A percentile compares a stretch with the other conserved stretches of the same genome.
Conservation (phyloP, 1,140 invertebrate genomes). For the Lycorma delicatula region DNA sequence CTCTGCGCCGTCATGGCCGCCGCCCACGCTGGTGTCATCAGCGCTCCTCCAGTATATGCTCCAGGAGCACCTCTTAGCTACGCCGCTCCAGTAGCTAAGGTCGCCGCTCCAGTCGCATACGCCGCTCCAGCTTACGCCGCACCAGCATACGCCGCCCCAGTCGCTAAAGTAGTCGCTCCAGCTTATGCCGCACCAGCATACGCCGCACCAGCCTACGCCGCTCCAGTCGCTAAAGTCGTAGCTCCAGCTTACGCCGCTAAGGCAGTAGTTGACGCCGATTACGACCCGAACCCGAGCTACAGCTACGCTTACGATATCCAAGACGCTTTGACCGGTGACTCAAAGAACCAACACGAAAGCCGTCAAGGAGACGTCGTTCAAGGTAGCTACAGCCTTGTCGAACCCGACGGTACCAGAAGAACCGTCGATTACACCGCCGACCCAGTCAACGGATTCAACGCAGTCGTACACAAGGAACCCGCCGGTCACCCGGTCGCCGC, state of each 20-base stretch:
- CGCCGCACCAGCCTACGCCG: slow-evolving; percentile 23
- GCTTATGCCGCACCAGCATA: too few relatives aligned
- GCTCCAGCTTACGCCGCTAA: slow-evolving; percentile 16
- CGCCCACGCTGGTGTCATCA: slow-evolving; percentile 29
- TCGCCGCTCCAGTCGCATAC: slow-evolving; percentile 8
- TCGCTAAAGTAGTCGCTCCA: slow-evolving; percentile 18
- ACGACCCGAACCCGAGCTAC: slow-evolving; percentile 39
- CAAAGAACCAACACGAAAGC: slow-evolving; percentile 54
- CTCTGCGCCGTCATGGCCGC: slow-evolving; percentile 32
- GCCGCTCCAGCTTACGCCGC: slow-evolving; percentile 3
- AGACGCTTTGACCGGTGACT: slow-evolving; percentile 49
- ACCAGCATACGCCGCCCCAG: slow-evolving; percentile 4
- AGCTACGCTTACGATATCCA: slow-evolving; percentile 44
- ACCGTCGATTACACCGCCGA: slow-evolving; percentile 28
- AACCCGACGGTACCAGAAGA: slow-evolving; percentile 31
- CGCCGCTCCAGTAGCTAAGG: slow-evolving; percentile 17
- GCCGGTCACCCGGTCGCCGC: slow-evolving; percentile 10
- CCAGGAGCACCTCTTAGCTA: slow-evolving; percentile 22
- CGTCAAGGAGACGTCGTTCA: slow-evolving; percentile 55
- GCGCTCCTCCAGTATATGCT: slow-evolving; percentile 24
- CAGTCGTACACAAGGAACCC: slow-evolving; percentile 9
- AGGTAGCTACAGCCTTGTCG: slow-evolving; percentile 52
- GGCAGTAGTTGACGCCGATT: slow-evolving; percentile 10
- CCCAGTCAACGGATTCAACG: slow-evolving; percentile 19
- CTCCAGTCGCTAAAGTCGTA: slow-evolving; percentile 23